Conservation (phyloP, 2,888 invertebrate species). For the Heliconius hortense region DNA sequence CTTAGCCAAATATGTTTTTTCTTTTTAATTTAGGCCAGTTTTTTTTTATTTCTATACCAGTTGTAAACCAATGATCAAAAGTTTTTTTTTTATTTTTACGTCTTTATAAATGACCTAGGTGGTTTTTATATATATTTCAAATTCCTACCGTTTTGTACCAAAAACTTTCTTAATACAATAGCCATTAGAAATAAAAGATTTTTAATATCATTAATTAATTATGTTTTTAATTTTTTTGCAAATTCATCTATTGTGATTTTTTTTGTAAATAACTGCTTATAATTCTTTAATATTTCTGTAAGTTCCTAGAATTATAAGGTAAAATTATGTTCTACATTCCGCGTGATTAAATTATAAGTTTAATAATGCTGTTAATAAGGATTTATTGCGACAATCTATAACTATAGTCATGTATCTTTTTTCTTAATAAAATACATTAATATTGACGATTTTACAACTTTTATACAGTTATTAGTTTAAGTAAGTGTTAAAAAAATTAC, state of each 20-base stretch:
- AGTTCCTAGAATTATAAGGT: not conserved
- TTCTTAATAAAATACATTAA: too few relatives aligned
- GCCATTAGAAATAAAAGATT: not conserved
- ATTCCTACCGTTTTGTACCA: not conserved
- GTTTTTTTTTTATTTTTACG: not conserved
- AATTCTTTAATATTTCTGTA: not conserved
- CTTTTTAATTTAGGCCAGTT: conserved; percentile 2
- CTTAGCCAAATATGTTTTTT: conserved; percentile 11
- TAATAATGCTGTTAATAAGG: conserved; percentile 4
- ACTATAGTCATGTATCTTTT: not conserved
- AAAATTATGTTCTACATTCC: conserved; percentile 18
- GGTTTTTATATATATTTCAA: not conserved
- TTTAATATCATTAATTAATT: not conserved
- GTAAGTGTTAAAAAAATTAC: not conserved
- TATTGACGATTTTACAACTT: too few relatives aligned
- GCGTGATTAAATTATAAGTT: conserved; percentile 1
- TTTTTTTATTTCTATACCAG: not conserved
- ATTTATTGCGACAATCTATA: conserved; percentile 1
- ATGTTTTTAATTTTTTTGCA: not conserved
- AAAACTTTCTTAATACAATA: not conserved
- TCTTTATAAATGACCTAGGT: too few relatives aligned
- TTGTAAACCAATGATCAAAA: too few relatives aligned
- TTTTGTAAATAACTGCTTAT: too few relatives aligned
- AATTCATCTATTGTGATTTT: not conserved
- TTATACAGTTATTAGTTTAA: not conserved